Evolutionary conservation across 2,113 vertebrate species (phyloP), one percentile per base, ranked within the genome.

Genomic region (Trochalopteron elliotii): DNA sequence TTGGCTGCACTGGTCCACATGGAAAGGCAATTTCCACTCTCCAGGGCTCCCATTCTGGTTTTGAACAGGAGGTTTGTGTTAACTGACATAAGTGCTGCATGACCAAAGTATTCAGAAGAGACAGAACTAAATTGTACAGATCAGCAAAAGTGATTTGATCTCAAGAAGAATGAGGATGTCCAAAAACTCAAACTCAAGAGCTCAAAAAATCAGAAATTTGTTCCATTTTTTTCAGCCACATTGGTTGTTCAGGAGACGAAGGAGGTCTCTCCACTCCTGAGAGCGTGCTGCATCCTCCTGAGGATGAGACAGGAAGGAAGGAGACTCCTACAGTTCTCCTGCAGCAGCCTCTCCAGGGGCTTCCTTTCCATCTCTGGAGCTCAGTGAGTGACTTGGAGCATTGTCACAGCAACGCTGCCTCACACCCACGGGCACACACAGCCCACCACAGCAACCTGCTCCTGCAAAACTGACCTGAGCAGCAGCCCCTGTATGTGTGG

Each of bases 251-350:
- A 47, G 82, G 24, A 72, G n/a, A 64, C 6, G 39, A 68, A 91
- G 49, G 61, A 28, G 6, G 18, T 47, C 47, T 77, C 42, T 83
- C 83, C 40, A 10, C 35, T 63, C 31, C 74, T 82, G 57, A 91
- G 30, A 83, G 67, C 0, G 0, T 13, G 40, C 82, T 92, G 88
- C 57, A 68, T 82, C 37, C 65, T 95, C 77, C 49, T 28, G 49
- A 53, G 60, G 50, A 75, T 56, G 50, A 74, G 86, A 63, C 3
- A 16, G 90, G 94, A 93, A 94, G 64, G 83, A 88, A 92, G 72
- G 47, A 83, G 94, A 81, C 80, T 94, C 87, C 91, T 75, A 70
- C 60, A 59, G 7, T n/a, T 37, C 57, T 68, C 30, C 89, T 69
- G 64, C n/a, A 24, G n/a, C 1, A 24, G 86, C 83, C 53, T 74